These are phyloP conservation scores for Phoebastria nigripes DNA, from an alignment of 2,797 vertebrate species.

Conservation along the genomic window DNA sequence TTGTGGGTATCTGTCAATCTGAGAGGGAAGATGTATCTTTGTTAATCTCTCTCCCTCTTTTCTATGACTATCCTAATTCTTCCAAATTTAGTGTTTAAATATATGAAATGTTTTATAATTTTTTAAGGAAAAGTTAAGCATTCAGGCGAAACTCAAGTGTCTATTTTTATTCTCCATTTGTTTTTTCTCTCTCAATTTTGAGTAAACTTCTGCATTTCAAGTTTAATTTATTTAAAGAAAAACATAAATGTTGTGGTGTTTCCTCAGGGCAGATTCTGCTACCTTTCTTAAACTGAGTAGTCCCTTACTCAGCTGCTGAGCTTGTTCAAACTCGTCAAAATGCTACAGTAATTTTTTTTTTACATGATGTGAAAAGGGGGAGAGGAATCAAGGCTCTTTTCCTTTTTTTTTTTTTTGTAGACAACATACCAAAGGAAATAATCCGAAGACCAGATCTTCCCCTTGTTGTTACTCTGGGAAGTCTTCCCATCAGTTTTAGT, in stretches of 20 bases:
- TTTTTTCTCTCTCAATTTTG: not conserved
- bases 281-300: not conserved
- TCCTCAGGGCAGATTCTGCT: not conserved
- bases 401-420: not conserved
- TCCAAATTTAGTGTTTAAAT: not conserved
- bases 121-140: not conserved
- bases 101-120: not conserved
- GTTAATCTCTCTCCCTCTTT: constrained; percentile 40
- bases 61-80: not conserved
- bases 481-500: not conserved
- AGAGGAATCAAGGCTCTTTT: not conserved
- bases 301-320: not conserved
- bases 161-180: not conserved
- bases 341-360: not conserved
- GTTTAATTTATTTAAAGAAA: not conserved
- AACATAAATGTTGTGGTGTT: not conserved
- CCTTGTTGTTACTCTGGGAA: not conserved
- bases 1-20: constrained; percentile 84
- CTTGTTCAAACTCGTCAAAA: not conserved
- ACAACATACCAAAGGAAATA: not conserved
- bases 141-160: not conserved
- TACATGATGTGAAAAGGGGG: constrained; percentile 7
- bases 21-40: constrained; percentile 53
- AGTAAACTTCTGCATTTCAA: not conserved
- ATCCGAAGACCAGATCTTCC: not conserved